Evolutionary conservation across 2,888 invertebrate genomes (phyloP), one percentile per base, ranked within the genome.

Genomic region (Colostygia pectinataria): DNA sequence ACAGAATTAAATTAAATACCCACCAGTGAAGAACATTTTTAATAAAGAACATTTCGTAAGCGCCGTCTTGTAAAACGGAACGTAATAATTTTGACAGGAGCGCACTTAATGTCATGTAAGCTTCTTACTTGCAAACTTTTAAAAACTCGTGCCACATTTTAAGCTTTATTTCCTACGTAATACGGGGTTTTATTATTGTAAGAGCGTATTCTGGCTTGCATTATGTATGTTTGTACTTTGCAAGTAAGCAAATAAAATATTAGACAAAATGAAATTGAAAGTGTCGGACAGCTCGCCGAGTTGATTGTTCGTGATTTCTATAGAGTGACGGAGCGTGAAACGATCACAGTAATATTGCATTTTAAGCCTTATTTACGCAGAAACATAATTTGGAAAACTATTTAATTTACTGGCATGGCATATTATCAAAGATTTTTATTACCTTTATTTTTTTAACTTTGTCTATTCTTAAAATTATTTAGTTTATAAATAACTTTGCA

Each of bases 251-350:
- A 59, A 53, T 57, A 63, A 63, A 63, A 68, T 65, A 59, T 66
- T 69, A 69, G 60, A 74, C 74, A 74, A 79, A n/a, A 74, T 52
- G 71, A 80, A 79, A 80, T 71, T 67, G 78, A 81, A 81, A 81
- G 80, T 72, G 80, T 72, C 50, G 53, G 52, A 71, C 68, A 68
- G 63, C 55, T 56, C 53, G 47, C 44, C 47, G 61, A 66, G 58
- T 64, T 71, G 70, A 73, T 75, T 74, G 68, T 68, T 69, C 62
- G 71, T 49, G 52, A 63, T 61, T 71, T 63, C 51, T 51, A 59
- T 55, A 34, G 49, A 53, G 47, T 58, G 54, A 58, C 55, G 56
- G 33, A 52, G 50, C 13, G 13, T 7, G 12, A 29, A 12, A 13
- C 6, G 28, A 27, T 15, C 10, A 10, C 23, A 38, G 8, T 13